Evolutionary conservation across 1,140 invertebrate genomes (phyloP).

Genomic region (Drosophila nasuta): DNA sequence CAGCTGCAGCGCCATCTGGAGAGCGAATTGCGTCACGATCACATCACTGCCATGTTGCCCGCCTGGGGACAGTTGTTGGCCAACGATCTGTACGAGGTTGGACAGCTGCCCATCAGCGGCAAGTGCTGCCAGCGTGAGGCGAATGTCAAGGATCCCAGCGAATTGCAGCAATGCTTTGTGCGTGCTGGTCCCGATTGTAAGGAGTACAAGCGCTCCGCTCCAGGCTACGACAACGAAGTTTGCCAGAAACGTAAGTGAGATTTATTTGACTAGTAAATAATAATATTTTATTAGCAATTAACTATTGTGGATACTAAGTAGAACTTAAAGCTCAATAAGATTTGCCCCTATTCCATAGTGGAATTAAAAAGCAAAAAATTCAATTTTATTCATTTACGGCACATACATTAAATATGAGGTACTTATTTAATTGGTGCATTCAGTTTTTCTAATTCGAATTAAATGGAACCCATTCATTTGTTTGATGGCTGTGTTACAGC

Average conservation of each 20-base stretch:
- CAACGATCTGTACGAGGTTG: conserved; percentile 91
- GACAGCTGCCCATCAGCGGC: conserved; percentile 79
- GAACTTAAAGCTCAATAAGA: no score
- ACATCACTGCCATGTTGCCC: conserved; percentile 91
- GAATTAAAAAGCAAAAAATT: no score
- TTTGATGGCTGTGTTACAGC: no score
- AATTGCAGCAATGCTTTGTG: conserved; percentile 82
- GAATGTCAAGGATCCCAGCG: conserved; percentile 66
- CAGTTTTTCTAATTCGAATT: no score
- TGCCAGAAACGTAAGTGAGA: conserved; percentile 88
- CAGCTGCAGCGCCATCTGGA: conserved; percentile 74
- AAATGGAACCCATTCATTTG: no score
- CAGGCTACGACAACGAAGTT: conserved; percentile 87
- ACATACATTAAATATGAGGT: no score
- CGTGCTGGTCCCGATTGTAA: conserved; percentile 86
- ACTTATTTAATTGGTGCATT: no score
- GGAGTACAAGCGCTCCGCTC: conserved; percentile 91
- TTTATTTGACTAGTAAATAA: not conserved
- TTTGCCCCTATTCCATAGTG: no score
- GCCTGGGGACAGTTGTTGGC: conserved; percentile 93
- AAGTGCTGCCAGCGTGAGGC: conserved; percentile 86
- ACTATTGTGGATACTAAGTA: no score
- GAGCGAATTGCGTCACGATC: conserved; percentile 87
- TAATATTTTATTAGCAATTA: no score
- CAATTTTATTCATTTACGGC: no score